A percentile compares a stretch with the other conserved stretches of the same genome.
phyloP scores from a whole-genome alignment of 2,888 invertebrate species.

The Tachina grossa region DNA sequence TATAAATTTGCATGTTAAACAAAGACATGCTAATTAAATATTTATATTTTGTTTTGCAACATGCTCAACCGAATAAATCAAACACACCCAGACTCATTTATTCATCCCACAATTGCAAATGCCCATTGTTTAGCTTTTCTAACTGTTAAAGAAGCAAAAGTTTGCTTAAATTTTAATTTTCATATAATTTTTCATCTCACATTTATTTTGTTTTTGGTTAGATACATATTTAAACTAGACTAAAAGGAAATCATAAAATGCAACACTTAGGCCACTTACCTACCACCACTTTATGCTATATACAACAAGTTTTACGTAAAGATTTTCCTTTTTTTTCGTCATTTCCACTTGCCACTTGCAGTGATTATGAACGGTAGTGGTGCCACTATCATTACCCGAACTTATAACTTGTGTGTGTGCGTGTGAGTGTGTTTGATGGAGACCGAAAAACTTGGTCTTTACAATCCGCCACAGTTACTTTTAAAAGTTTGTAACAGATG shows the following conservation, averaged over 20 bases:
- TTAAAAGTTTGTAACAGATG: conserved; percentile 76
- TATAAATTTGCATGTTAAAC: conserved; percentile 3
- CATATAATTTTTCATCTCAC: conserved; percentile 56
- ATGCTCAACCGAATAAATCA: conserved; percentile 29
- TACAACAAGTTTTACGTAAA: conserved; percentile 28
- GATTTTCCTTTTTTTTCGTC: background rate
- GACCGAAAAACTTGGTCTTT: conserved; percentile 58
- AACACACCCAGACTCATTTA: background rate
- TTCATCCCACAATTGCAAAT: conserved; percentile 4
- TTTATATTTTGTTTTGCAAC: conserved; percentile 29
- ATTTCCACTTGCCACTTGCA: conserved; percentile 62
- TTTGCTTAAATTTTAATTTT: conserved; percentile 59
- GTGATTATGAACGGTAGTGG: conserved; percentile 61
- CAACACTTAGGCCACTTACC: conserved; percentile 67
- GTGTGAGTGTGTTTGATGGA: no score
- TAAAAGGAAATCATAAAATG: conserved; percentile 69
- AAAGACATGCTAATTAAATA: conserved; percentile 51
- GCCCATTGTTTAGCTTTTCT: background rate
- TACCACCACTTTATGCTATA: conserved; percentile 28
- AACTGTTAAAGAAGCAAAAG: conserved; percentile 42
- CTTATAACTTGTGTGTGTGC: background rate
- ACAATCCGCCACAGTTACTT: conserved; percentile 66
- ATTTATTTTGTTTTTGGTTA: conserved; percentile 39
- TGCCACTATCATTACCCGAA: conserved; percentile 56
- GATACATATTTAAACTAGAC: conserved; percentile 40